Conservation (phyloP, 2,113 vertebrate genomes). For the Gymnobelideus leadbeateri region DNA sequence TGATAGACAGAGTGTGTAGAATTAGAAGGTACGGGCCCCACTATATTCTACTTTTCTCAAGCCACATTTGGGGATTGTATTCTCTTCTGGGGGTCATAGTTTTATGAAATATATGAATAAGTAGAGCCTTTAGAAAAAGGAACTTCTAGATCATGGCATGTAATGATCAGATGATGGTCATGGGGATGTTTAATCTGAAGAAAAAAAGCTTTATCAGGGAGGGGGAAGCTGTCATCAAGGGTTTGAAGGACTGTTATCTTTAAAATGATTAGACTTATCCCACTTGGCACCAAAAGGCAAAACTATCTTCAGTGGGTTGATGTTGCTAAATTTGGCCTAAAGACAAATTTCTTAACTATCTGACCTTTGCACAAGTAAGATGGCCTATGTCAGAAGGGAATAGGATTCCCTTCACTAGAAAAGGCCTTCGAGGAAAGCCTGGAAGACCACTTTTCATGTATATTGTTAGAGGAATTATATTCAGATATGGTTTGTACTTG, state of each 20-base stretch:
- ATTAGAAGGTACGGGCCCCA: neutral
- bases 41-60: neutral
- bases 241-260: neutral
- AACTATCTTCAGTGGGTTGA: neutral
- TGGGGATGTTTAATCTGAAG: neutral
- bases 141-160: neutral
- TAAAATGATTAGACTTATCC: neutral
- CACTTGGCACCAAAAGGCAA: neutral
- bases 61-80: neutral
- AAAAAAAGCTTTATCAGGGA: neutral
- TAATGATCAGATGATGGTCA: neutral
- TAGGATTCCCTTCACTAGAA: neutral
- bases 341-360: neutral
- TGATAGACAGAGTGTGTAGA: neutral
- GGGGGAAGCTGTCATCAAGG: neutral
- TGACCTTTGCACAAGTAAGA: neutral
- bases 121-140: neutral
- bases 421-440: neutral
- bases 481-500: neutral
- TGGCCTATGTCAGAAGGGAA: neutral
- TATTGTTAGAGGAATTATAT: no score
- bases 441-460: neutral
- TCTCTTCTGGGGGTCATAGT: neutral
- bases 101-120: neutral
- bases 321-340: neutral